Evolutionary conservation across 2,888 invertebrate species (phyloP), one percentile per base, ranked within the genome.

Genomic region (Nezara viridula): DNA sequence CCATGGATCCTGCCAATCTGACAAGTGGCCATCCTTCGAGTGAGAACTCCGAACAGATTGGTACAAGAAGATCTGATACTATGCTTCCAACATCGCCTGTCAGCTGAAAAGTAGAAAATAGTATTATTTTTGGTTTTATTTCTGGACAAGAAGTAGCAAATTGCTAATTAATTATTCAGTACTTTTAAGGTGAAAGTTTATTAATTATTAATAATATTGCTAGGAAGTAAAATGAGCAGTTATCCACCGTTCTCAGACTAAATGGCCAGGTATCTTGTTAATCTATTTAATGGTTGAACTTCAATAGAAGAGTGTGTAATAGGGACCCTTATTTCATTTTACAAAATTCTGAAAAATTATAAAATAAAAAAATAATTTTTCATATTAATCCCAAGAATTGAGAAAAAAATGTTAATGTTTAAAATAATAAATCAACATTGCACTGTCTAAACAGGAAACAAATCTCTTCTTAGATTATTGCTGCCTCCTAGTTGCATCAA

Each of bases 1-100:
- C 95, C 91, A 94, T 94, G 14, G 95, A 95, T 1, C 95, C 95
- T 66, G 95, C 95, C 55, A 95, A 88, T 37, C 89, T 81, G 27
- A 90, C 90, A 7, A 88, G 90, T 5, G 90, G 90, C 90, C 90
- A 90, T 27, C 89, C 90, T n/a, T 88, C 86, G n/a, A 90, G 86
- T 19, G 66, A 86, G 60, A 90, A 90, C 55, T 90, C 90, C 21
- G 27, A n/a, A 14, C 88, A 88, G 55, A 90, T 85, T 9, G 89
- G 89, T 16, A 52, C 90, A 49, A 90, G 52, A 27, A 90, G 77
- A 49, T 89, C 88, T 87, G 86, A 86, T 50, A 90, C 90, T 21
- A 88, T 89, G n/a, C 85, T 60, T 32, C 88, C 88, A 40, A 50
- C 81, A 47, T 88, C 88, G n/a, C 81, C 90, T 24, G 52, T 47